phyloP scores from a whole-genome alignment of 2,113 vertebrate genomes.

The Varanus salvator region DNA sequence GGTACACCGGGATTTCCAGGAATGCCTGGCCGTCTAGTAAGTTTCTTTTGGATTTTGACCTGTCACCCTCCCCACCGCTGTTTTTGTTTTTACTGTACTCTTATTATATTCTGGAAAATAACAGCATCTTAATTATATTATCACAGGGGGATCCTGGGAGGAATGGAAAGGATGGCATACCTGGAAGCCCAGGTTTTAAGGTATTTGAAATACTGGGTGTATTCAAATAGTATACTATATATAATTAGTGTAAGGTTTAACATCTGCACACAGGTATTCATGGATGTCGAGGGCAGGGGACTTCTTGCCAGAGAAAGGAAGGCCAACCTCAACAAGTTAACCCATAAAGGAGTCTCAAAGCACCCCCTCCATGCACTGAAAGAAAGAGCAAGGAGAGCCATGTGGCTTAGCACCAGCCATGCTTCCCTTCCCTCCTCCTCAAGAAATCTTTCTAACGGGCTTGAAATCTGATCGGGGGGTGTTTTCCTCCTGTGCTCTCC shows the following conservation, averaged over 20 bases:
- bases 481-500: too few species aligned
- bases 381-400: not conserved
- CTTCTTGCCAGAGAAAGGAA: not conserved
- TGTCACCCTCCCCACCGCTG: not conserved
- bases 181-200: slow-evolving; percentile 88
- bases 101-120: slow-evolving; percentile 15
- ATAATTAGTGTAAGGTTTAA: not conserved
- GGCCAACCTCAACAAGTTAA: not conserved
- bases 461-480: too few species aligned
- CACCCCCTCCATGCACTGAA: not conserved
- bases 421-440: not conserved
- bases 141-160: slow-evolving; percentile 87
- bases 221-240: not conserved
- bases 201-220: slow-evolving; percentile 72
- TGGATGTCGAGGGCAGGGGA: not conserved
- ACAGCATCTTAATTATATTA: slow-evolving; percentile 44
- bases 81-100: not conserved
- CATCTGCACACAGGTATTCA: not conserved
- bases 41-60: slow-evolving; percentile 61
- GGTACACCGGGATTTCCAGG: slow-evolving; percentile 86
- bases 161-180: slow-evolving; percentile 87
- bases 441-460: too few species aligned
- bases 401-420: not conserved
- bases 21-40: slow-evolving; percentile 85
- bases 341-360: not conserved